phyloP scores from a whole-genome alignment of 2,888 invertebrate genomes.

The Himalopsyche kuldschensis region DNA sequence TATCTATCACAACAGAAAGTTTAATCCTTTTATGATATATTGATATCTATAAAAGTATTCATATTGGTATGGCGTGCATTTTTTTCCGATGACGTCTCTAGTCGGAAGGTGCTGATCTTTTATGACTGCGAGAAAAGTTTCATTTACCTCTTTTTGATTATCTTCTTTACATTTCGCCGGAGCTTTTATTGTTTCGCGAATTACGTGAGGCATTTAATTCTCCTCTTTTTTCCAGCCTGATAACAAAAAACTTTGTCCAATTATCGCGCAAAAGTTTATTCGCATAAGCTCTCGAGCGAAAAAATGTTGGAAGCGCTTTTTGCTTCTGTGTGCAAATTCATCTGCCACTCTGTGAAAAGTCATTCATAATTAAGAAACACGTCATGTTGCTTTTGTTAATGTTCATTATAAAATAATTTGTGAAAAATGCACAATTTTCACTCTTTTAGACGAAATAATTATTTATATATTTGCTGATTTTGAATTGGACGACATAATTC shows the following conservation, averaged over 20 bases:
- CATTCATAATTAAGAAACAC: background rate
- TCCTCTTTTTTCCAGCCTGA: background rate
- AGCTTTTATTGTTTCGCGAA: constrained; percentile 27
- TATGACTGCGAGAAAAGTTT: constrained; percentile 30
- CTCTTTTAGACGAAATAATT: no score
- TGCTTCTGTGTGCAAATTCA: background rate
- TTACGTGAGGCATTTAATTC: constrained; percentile 19
- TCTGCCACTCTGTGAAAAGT: background rate
- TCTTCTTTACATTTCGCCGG: constrained; percentile 17
- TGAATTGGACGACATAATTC: no score
- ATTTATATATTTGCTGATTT: no score
- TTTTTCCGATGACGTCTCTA: background rate
- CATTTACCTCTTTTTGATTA: constrained; percentile 25
- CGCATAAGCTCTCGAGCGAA: background rate
- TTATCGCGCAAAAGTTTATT: background rate
- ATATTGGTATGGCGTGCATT: no score
- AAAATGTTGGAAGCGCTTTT: background rate
- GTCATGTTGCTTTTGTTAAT: background rate
- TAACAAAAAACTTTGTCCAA: constrained; percentile 9
- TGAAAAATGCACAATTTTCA: no score
- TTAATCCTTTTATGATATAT: no score
- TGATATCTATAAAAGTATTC: no score
- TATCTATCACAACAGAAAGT: no score
- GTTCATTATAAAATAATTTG: background rate
- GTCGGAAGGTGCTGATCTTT: constrained; percentile 14